phyloP scores from a whole-genome alignment of 1,140 invertebrate species.

The Eriosoma lanigerum region DNA sequence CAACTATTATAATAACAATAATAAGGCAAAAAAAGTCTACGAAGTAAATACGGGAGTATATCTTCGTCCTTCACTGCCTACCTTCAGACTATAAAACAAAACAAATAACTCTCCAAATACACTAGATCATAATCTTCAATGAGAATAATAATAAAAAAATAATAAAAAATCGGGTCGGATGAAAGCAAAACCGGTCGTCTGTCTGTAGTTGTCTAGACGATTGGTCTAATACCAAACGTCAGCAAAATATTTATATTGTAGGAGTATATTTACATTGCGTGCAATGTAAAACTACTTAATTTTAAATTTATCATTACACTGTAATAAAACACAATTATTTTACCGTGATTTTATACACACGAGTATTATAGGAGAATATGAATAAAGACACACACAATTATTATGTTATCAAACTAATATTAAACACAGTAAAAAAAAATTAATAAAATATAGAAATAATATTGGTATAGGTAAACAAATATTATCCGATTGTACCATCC shows the following conservation, averaged over 20 bases:
- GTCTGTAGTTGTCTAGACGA: slow-evolving; percentile 43
- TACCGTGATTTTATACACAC: not conserved
- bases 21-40: not conserved
- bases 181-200: slow-evolving; percentile 45
- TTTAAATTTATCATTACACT: not conserved
- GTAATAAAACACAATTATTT: slow-evolving; percentile 18
- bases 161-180: slow-evolving; percentile 27
- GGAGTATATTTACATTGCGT: not conserved
- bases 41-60: not conserved
- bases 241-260: not conserved
- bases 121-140: slow-evolving; percentile 40
- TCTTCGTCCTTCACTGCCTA: not conserved
- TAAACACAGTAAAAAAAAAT: too few species aligned
- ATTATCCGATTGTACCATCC: too few species aligned
- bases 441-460: too few species aligned
- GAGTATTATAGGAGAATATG: not conserved
- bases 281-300: not conserved
- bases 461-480: too few species aligned
- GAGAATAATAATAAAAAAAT: not conserved
- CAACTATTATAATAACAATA: not conserved
- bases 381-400: too few species aligned
- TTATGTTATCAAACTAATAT: too few species aligned
- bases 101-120: slow-evolving; percentile 8
- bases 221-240: slow-evolving; percentile 26
- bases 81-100: slow-evolving; percentile 20